These are phyloP conservation scores for Acholoe squamosa DNA, from an alignment of 2,888 invertebrate species.

Conservation along the genomic window DNA sequence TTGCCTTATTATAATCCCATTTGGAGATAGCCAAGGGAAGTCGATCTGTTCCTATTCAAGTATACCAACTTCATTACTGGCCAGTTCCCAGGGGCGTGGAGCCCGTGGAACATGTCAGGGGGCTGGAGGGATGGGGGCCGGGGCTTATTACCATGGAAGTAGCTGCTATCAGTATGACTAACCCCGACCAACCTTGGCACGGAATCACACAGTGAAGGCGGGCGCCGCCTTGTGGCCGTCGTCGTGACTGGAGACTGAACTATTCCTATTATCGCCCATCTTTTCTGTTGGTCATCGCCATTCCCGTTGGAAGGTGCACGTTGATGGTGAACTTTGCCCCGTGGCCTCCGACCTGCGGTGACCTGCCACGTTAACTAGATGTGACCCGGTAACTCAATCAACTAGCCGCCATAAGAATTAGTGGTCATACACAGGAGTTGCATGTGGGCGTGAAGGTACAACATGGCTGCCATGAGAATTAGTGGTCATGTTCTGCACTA, in stretches of 20 bases:
- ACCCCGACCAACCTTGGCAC: slow-evolving; percentile 32
- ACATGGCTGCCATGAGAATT: too few species aligned
- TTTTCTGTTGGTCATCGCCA: not conserved
- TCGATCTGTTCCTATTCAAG: not conserved
- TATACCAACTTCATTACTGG: slow-evolving; percentile 14
- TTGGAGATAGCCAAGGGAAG: not conserved
- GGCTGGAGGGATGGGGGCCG: not conserved
- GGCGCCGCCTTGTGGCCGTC: not conserved
- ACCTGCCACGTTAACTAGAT: slow-evolving; percentile 37
- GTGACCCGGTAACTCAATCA: not conserved
- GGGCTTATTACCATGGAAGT: slow-evolving; percentile 22
- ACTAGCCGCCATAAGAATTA: not conserved
- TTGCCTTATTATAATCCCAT: slow-evolving; percentile 9
- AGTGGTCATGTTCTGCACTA: too few species aligned
- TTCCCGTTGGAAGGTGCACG: slow-evolving; percentile 14
- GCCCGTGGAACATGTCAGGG: not conserved
- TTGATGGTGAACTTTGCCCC: not conserved
- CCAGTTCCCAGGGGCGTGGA: not conserved
- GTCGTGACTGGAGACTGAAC: slow-evolving; percentile 24
- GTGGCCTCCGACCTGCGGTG: not conserved
- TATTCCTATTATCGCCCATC: slow-evolving; percentile 46
- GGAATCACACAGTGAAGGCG: not conserved
- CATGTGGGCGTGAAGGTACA: too few species aligned
- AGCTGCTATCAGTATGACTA: slow-evolving; percentile 26
- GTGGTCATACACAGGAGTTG: too few species aligned